phyloP scores from a whole-genome alignment of 1,140 invertebrate genomes.

The Batillaria attramentaria region DNA sequence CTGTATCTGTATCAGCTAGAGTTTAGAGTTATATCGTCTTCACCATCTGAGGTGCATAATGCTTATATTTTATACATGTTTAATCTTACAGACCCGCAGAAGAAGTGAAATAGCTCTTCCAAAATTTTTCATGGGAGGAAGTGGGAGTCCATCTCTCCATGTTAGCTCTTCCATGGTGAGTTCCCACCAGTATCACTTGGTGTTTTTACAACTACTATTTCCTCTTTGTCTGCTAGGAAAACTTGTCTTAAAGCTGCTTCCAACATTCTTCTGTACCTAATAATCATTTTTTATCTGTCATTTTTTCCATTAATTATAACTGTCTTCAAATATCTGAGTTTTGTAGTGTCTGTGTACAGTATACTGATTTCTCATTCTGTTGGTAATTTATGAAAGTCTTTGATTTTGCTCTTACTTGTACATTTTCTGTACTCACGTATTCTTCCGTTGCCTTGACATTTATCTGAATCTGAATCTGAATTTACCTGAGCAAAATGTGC shows the following conservation, averaged over 20 bases:
- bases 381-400: too few species aligned
- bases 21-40: not conserved
- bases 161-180: conserved; percentile 25
- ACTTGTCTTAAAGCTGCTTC: not conserved
- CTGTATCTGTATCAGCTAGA: not conserved
- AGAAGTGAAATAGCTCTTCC: conserved; percentile 31
- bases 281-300: too few species aligned
- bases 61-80: not conserved
- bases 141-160: conserved; percentile 11
- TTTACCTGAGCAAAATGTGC: too few species aligned
- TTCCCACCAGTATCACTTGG: not conserved
- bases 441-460: too few species aligned
- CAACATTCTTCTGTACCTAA: too few species aligned
- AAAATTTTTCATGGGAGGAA: conserved; percentile 22
- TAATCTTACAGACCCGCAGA: conserved; percentile 26
- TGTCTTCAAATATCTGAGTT: too few species aligned
- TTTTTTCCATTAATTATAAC: too few species aligned
- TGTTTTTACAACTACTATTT: not conserved
- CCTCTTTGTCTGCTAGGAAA: not conserved
- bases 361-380: too few species aligned
- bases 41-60: not conserved
- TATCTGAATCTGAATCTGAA: too few species aligned
- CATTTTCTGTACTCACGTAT: too few species aligned
- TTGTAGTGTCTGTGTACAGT: too few species aligned
- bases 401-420: too few species aligned